A percentile compares a stretch with the other conserved stretches of the same genome.
phyloP scores from a whole-genome alignment of 1,140 invertebrate genomes.

The Telenomus remus region DNA sequence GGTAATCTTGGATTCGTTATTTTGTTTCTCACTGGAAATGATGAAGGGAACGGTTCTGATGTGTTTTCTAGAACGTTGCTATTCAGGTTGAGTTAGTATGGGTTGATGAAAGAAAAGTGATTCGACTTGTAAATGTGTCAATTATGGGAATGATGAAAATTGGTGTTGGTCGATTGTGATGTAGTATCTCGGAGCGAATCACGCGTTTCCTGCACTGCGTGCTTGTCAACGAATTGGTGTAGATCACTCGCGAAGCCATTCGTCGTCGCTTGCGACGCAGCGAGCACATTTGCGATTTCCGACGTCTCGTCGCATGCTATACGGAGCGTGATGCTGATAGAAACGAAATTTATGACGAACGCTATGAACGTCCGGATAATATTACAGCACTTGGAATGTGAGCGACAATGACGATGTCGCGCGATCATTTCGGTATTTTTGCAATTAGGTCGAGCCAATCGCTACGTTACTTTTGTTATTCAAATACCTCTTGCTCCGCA shows the following conservation, averaged over 20 bases:
- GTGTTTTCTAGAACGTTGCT: too few relatives aligned
- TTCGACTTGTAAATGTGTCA: slow-evolving; percentile 11
- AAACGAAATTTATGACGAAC: slow-evolving; percentile 51
- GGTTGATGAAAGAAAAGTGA: slow-evolving; percentile 5
- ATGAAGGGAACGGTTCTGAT: too few relatives aligned
- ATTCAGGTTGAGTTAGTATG: too few relatives aligned
- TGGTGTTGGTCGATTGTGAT: slow-evolving; percentile 32
- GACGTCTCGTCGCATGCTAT: slow-evolving; percentile 32
- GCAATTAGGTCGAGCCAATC: slow-evolving; percentile 28
- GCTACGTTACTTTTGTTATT: background rate
- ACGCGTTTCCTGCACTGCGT: slow-evolving; percentile 38
- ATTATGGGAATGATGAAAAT: slow-evolving; percentile 49
- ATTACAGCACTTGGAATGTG: slow-evolving; percentile 27
- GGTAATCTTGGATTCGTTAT: too few relatives aligned
- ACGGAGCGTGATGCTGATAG: slow-evolving; percentile 43
- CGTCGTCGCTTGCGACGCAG: slow-evolving; percentile 27
- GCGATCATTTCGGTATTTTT: slow-evolving; percentile 19
- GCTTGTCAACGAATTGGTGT: slow-evolving; percentile 48
- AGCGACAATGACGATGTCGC: slow-evolving; percentile 24
- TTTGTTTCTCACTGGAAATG: too few relatives aligned
- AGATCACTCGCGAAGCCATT: slow-evolving; percentile 45
- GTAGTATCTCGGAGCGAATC: slow-evolving; percentile 35
- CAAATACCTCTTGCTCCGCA: background rate
- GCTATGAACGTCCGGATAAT: slow-evolving; percentile 38
- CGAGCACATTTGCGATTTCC: slow-evolving; percentile 42